A percentile compares a stretch with the other conserved stretches of the same genome.
phyloP scores from a whole-genome alignment of 2,888 invertebrate genomes.

The Andrena bucephala region DNA sequence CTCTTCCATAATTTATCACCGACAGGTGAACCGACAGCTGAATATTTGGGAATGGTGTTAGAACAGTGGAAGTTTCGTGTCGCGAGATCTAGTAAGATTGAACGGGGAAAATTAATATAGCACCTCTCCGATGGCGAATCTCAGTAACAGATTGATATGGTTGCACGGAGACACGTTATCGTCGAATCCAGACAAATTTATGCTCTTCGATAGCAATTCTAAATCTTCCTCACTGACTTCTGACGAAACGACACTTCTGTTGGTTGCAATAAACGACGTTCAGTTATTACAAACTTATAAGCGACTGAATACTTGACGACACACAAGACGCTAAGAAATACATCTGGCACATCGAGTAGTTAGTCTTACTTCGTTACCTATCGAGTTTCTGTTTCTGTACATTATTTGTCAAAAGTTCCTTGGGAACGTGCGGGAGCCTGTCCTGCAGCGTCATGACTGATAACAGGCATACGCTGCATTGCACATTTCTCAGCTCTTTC shows the following conservation, averaged over 20 bases:
- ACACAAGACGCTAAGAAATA: not conserved
- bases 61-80: constrained; percentile 3
- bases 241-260: constrained; percentile 86
- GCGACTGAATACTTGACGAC: not conserved
- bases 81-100: not conserved
- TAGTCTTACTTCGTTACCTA: constrained; percentile 68
- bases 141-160: constrained; percentile 89
- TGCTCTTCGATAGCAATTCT: constrained; percentile 91
- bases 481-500: constrained; percentile 72
- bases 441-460: constrained; percentile 73
- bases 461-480: constrained; percentile 75
- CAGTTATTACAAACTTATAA: not conserved
- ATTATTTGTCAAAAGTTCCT: constrained; percentile 70
- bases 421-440: constrained; percentile 68
- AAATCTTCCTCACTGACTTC: constrained; percentile 90
- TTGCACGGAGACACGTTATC: constrained; percentile 93
- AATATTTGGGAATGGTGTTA: constrained; percentile 30
- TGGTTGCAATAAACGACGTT: constrained; percentile 43
- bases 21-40: constrained; percentile 79
- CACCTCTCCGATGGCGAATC: constrained; percentile 91
- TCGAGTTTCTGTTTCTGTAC: constrained; percentile 77
- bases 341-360: constrained; percentile 26
- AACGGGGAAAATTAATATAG: not conserved
- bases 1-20: constrained; percentile 86
- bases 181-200: constrained; percentile 93